Percentiles rank a stretch among this genome's conserved stretches.
Evolutionary conservation across 1,140 invertebrate genomes (phyloP).

Genomic region (Oscheius sp.): DNA sequence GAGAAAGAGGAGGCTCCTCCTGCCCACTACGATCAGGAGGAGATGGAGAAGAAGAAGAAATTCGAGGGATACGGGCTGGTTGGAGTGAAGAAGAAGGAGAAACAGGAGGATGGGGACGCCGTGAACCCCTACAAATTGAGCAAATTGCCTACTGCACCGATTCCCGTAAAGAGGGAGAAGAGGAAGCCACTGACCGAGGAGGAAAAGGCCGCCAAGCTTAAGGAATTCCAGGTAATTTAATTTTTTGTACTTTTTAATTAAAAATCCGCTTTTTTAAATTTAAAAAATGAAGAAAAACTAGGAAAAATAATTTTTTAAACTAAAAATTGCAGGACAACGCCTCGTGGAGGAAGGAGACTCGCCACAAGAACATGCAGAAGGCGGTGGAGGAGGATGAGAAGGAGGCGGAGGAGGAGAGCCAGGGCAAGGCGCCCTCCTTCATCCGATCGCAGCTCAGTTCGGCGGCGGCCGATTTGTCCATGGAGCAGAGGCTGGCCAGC

Average conservation of each 20-base stretch:
- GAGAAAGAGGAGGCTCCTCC: not conserved
- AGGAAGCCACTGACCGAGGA: conserved; percentile 15
- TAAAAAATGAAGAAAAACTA: no score
- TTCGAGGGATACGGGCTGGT: conserved; percentile 16
- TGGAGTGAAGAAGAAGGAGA: conserved; percentile 16
- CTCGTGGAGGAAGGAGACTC: conserved; percentile 22
- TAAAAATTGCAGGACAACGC: conserved; percentile 16
- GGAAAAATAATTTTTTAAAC: no score
- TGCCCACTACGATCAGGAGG: not conserved
- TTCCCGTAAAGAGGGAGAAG: conserved; percentile 11
- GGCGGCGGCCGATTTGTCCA: conserved; percentile 12
- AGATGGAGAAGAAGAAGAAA: not conserved
- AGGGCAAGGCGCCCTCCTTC: conserved; percentile 31
- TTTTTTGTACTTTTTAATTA: not conserved
- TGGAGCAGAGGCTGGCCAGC: conserved; percentile 28
- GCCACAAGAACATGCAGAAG: not conserved
- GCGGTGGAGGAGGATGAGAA: conserved; percentile 16
- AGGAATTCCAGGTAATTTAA: conserved; percentile 17
- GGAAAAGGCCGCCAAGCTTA: conserved; percentile 17
- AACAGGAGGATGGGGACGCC: not conserved
- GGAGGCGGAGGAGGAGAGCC: conserved; percentile 24
- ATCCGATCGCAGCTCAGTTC: conserved; percentile 15
- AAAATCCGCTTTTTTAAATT: no score
- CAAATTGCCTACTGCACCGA: not conserved
- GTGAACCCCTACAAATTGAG: conserved; percentile 8